Evolutionary conservation across 2,113 vertebrate genomes (phyloP).

Genomic region (Tupaia chinensis): DNA sequence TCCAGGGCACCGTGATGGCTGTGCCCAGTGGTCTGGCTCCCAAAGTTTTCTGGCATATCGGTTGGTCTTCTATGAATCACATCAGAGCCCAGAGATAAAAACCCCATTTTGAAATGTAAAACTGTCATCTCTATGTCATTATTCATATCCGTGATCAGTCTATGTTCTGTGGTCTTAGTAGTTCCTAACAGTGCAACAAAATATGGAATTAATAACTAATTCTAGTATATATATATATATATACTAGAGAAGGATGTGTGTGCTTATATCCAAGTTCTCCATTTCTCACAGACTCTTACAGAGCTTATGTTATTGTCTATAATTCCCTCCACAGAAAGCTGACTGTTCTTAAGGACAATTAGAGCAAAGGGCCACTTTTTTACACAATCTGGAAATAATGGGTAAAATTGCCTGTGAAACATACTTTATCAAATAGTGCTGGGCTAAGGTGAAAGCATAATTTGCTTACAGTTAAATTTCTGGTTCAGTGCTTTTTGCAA

Average conservation of each 20-base stretch:
- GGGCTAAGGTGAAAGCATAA: constrained; percentile 50
- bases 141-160: background rate
- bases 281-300: background rate
- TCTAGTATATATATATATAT: too few species aligned
- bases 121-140: background rate
- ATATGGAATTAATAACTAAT: background rate
- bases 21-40: background rate
- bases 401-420: constrained; percentile 16
- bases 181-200: background rate
- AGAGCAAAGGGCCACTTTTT: background rate
- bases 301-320: background rate
- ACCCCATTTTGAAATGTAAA: background rate
- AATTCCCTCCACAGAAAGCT: background rate
- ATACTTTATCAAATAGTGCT: constrained; percentile 48
- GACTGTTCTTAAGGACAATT: background rate
- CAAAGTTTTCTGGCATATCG: background rate
- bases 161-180: background rate
- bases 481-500: constrained; percentile 71
- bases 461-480: constrained; percentile 70
- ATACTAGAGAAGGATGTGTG: background rate
- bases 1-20: too few species aligned
- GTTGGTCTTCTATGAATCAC: background rate
- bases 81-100: background rate
- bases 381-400: constrained; percentile 53
- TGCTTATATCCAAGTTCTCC: background rate